Evolutionary conservation across 37 sponge, comb jelly and placozoan species (phyloP).

Genomic region (Halisarca cf. caerulea): DNA sequence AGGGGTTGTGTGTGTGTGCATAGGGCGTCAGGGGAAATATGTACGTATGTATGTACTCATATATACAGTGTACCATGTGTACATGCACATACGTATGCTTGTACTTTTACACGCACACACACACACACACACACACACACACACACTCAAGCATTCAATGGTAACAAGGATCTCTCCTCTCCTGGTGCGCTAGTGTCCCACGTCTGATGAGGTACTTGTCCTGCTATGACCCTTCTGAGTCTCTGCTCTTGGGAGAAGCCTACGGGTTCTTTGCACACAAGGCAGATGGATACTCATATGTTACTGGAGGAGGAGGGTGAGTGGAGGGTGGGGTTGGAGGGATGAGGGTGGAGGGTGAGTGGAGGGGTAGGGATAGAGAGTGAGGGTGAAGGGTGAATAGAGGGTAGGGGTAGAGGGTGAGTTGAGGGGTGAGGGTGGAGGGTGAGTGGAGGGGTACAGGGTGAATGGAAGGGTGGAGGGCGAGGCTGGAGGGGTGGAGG

Average conservation of each 20-base stretch:
- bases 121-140: too few species aligned
- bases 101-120: too few species aligned
- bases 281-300: slow-evolving; percentile 49
- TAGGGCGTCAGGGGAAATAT: too few species aligned
- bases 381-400: background rate
- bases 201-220: slow-evolving; percentile 58
- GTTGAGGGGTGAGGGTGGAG: background rate
- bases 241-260: slow-evolving; percentile 69
- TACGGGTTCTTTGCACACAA: slow-evolving; percentile 72
- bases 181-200: slow-evolving; percentile 69
- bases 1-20: too few species aligned
- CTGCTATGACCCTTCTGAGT: slow-evolving; percentile 55
- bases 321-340: background rate
- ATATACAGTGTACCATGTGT: too few species aligned
- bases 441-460: background rate
- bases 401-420: background rate
- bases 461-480: too few species aligned
- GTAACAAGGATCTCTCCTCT: too few species aligned
- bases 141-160: too few species aligned
- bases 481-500: too few species aligned
- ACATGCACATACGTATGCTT: too few species aligned
- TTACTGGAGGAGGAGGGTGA: slow-evolving; percentile 91
- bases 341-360: slow-evolving; percentile 1
- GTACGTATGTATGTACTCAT: too few species aligned
- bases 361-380: background rate